Conservation (phyloP, 2,797 vertebrate genomes). For the Spizella passerina region DNA sequence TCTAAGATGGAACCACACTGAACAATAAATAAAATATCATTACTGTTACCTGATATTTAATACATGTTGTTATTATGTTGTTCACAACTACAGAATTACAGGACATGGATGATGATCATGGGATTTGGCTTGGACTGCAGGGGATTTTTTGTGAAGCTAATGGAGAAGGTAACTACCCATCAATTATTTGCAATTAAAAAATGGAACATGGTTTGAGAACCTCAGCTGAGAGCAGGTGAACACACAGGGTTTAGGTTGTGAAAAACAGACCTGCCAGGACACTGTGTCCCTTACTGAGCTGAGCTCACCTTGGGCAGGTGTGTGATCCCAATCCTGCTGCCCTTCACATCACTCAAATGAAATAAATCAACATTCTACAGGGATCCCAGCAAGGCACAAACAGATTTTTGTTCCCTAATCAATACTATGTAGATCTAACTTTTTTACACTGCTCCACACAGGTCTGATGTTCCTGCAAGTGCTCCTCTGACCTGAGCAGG, state of each 20-base stretch:
- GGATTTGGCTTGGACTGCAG: not conserved
- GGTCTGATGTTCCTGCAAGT: not conserved
- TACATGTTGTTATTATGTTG: rapidly evolving
- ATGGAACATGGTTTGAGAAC: not conserved
- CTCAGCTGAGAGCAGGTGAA: not conserved
- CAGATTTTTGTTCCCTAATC: not conserved
- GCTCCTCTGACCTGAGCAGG: not conserved
- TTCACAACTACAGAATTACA: not conserved
- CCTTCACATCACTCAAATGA: rapidly evolving
- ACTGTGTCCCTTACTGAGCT: rapidly evolving
- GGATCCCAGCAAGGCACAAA: not conserved
- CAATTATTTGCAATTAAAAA: not conserved
- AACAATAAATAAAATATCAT: not conserved
- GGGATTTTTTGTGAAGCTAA: not conserved
- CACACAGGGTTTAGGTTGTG: not conserved
- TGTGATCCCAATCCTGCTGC: not conserved
- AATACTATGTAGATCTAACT: not conserved
- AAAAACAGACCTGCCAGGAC: not conserved
- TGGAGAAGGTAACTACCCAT: not conserved
- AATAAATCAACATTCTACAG: not conserved
- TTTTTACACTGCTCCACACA: not conserved
- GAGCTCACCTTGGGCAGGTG: not conserved
- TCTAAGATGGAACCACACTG: not conserved
- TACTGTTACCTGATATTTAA: not conserved
- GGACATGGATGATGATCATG: not conserved